These are phyloP conservation scores for Corythoichthys intestinalis DNA, from an alignment of 2,113 vertebrate genomes.

Conservation along the genomic window DNA sequence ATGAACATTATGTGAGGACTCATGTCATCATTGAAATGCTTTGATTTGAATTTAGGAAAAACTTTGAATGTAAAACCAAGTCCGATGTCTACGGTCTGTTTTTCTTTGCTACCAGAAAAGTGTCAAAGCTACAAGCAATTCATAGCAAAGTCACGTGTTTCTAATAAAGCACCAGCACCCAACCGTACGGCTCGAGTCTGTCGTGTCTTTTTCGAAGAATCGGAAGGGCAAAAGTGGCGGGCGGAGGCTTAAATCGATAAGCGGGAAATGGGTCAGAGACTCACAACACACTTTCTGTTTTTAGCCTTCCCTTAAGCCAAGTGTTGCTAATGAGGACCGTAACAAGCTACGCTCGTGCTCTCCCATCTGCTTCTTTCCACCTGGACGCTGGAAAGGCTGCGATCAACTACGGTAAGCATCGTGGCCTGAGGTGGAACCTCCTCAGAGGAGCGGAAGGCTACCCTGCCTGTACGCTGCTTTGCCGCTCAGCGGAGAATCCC, in stretches of 20 bases:
- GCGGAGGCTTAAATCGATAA: slow-evolving; percentile 16
- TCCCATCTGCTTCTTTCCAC: slow-evolving; percentile 65
- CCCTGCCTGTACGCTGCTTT: slow-evolving; percentile 6
- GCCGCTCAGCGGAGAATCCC: slow-evolving; percentile 26
- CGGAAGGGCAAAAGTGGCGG: background rate
- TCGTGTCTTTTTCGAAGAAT: background rate
- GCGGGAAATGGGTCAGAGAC: slow-evolving; percentile 12
- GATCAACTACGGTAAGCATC: slow-evolving; percentile 10
- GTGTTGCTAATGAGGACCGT: slow-evolving; percentile 42
- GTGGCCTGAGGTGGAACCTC: slow-evolving; percentile 23
- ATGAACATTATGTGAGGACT: slow-evolving; percentile 61
- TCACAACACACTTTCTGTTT: slow-evolving; percentile 40
- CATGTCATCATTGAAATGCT: slow-evolving; percentile 19
- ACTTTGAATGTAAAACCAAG: slow-evolving; percentile 56
- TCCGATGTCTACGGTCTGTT: slow-evolving; percentile 24
- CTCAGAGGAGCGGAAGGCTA: slow-evolving; percentile 11
- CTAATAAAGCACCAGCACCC: slow-evolving; percentile 60
- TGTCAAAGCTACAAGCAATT: slow-evolving; percentile 55
- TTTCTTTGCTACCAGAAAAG: slow-evolving; percentile 33
- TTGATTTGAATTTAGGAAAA: slow-evolving; percentile 10
- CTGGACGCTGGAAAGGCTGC: slow-evolving; percentile 38
- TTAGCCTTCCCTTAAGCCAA: slow-evolving; percentile 45
- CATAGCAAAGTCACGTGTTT: slow-evolving; percentile 55
- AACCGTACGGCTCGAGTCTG: slow-evolving; percentile 15
- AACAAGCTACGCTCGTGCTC: slow-evolving; percentile 41